Conservation (phyloP, 2,888 invertebrate genomes). For the Amiota communis region DNA sequence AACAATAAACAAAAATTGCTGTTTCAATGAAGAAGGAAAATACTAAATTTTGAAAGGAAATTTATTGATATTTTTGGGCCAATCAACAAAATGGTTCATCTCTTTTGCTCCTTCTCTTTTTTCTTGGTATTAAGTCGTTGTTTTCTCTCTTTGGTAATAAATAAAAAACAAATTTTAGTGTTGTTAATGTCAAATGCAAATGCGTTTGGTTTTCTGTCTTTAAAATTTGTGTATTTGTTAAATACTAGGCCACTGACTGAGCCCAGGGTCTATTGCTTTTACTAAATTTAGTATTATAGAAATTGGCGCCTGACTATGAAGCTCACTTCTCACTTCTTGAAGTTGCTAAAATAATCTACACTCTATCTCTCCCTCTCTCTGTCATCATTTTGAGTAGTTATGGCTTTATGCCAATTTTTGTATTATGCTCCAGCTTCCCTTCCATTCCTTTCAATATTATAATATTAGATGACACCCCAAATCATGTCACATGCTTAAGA, state of each 20-base stretch:
- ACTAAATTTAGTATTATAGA: too few species aligned
- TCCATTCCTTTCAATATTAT: too few species aligned
- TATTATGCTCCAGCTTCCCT: not conserved
- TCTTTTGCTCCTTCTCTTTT: not conserved
- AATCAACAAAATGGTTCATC: slow-evolving; percentile 24
- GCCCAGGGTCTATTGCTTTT: too few species aligned
- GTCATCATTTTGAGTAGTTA: not conserved
- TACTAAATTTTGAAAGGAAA: not conserved
- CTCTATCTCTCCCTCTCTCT: not conserved
- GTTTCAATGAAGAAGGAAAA: slow-evolving; percentile 10
- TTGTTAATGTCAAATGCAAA: too few species aligned
- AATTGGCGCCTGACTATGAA: not conserved
- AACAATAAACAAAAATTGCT: not conserved
- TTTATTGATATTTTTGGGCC: slow-evolving; percentile 20
- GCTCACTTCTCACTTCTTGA: not conserved
- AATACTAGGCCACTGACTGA: too few species aligned
- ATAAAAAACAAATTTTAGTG: too few species aligned
- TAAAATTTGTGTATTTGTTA: too few species aligned
- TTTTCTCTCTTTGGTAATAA: not conserved
- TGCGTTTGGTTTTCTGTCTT: too few species aligned
- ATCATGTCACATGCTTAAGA: not conserved
- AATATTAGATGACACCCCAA: not conserved
- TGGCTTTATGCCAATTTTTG: slow-evolving; percentile 4
- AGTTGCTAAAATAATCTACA: not conserved
- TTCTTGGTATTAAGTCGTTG: not conserved